phyloP scores from a whole-genome alignment of 2,113 vertebrate species.

The Centropus bengalensis region DNA sequence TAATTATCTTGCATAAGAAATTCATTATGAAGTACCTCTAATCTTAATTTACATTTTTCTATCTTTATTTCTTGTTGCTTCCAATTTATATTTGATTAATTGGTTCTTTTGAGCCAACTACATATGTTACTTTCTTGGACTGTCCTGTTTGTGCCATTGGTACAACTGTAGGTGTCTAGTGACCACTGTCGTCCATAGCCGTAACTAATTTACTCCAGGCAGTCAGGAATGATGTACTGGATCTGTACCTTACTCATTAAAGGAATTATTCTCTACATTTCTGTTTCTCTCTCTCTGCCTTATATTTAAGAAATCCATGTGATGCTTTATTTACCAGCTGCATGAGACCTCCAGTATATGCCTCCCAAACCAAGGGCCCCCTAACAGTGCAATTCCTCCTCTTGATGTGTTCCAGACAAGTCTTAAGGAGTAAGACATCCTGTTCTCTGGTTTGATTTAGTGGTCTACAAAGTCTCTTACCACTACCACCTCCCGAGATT shows the following conservation, averaged over 20 bases:
- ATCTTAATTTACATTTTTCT: slow-evolving; percentile 53
- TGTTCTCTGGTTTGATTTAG: slow-evolving; percentile 41
- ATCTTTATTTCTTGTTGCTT: slow-evolving; percentile 28
- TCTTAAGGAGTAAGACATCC: slow-evolving; percentile 3
- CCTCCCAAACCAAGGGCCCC: background rate
- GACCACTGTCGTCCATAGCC: background rate
- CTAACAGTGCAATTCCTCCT: background rate
- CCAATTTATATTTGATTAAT: slow-evolving; percentile 53
- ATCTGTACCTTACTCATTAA: background rate
- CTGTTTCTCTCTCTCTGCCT: background rate
- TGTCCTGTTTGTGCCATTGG: background rate
- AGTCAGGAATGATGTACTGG: background rate
- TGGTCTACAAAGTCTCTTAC: slow-evolving; percentile 25
- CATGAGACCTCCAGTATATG: background rate
- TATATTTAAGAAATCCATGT: background rate
- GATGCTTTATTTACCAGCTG: slow-evolving; percentile 23
- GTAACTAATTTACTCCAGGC: background rate
- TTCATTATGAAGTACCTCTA: slow-evolving; percentile 47
- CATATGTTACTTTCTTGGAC: background rate
- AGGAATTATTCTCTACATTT: background rate
- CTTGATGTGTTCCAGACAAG: slow-evolving; percentile 23
- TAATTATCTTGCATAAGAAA: slow-evolving; percentile 49
- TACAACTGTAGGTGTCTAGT: background rate
- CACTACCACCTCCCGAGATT: background rate
- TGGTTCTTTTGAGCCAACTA: slow-evolving; percentile 42